A percentile compares a stretch with the other conserved stretches of the same genome.
phyloP scores from a whole-genome alignment of 2,797 vertebrate genomes.

The Phataginus tetradactyla region DNA sequence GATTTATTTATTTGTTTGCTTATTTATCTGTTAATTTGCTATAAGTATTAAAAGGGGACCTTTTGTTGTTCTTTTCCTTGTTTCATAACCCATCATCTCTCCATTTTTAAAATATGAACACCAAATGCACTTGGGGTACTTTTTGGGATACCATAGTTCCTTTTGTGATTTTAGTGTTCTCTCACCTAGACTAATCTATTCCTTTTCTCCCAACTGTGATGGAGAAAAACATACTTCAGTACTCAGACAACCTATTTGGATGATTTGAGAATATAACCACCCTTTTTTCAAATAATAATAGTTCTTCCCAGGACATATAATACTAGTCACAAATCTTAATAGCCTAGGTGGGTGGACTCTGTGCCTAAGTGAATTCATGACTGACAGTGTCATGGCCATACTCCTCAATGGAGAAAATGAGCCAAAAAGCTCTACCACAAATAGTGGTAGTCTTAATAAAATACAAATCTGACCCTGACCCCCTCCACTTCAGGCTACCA shows the following conservation, averaged over 20 bases:
- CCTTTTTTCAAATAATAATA: neutral
- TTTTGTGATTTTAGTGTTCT: neutral
- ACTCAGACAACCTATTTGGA: neutral
- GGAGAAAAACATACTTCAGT: slow-evolving; percentile 2
- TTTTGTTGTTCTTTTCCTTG: neutral
- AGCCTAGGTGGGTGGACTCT: neutral
- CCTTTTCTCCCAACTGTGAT: neutral
- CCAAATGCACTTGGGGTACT: neutral
- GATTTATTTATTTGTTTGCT: neutral
- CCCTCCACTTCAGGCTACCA: neutral
- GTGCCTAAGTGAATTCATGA: neutral
- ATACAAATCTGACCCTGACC: neutral
- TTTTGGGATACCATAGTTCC: neutral
- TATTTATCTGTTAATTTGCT: neutral
- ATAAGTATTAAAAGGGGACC: neutral
- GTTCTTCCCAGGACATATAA: neutral
- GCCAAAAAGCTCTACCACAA: neutral
- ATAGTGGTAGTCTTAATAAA: neutral
- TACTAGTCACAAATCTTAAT: neutral
- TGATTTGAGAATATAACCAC: neutral
- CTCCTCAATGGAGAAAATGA: neutral
- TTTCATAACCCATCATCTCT: neutral
- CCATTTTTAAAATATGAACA: neutral
- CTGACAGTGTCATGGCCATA: neutral
- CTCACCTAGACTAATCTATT: neutral